Evolutionary conservation across 2,888 invertebrate genomes (phyloP).

Genomic region (Stenchaetothrips biformis): DNA sequence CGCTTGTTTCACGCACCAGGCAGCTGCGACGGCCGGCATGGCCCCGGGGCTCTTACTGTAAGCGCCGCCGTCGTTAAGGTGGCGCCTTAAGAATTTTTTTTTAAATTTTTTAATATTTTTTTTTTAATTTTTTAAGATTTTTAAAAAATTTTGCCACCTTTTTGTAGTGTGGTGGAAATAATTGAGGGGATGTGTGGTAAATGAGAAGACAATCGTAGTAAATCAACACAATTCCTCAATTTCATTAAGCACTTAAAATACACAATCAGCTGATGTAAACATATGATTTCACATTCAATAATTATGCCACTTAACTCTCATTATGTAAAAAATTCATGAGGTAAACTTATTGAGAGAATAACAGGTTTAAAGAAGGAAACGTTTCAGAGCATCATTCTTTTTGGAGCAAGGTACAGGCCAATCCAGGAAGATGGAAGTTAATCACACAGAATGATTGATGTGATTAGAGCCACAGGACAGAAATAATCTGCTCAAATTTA

Average conservation of each 20-base stretch:
- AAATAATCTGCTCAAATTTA: neutral
- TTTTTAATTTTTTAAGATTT: neutral
- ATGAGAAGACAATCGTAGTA: constrained; percentile 30
- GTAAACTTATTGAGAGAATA: neutral
- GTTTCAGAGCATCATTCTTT: too few relatives aligned
- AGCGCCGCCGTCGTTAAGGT: neutral
- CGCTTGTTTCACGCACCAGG: neutral
- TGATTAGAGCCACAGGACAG: neutral
- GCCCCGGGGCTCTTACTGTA: neutral
- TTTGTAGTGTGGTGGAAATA: neutral
- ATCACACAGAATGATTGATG: neutral
- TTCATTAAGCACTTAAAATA: neutral
- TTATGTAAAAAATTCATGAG: constrained; percentile 15
- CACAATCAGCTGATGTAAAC: constrained; percentile 25
- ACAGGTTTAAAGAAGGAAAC: neutral
- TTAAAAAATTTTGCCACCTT: neutral
- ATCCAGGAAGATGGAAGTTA: too few relatives aligned
- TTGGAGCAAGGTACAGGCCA: too few relatives aligned
- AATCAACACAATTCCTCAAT: constrained; percentile 34
- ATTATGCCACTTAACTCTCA: neutral
- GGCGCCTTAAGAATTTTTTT: neutral
- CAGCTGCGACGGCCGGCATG: neutral
- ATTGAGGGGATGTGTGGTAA: neutral
- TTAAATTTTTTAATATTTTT: neutral
- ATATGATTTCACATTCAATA: constrained; percentile 8